A percentile compares a stretch with the other conserved stretches of the same genome.
Evolutionary conservation across 2,113 vertebrate species (phyloP).

Genomic region (Edolisoma coerulescens): DNA sequence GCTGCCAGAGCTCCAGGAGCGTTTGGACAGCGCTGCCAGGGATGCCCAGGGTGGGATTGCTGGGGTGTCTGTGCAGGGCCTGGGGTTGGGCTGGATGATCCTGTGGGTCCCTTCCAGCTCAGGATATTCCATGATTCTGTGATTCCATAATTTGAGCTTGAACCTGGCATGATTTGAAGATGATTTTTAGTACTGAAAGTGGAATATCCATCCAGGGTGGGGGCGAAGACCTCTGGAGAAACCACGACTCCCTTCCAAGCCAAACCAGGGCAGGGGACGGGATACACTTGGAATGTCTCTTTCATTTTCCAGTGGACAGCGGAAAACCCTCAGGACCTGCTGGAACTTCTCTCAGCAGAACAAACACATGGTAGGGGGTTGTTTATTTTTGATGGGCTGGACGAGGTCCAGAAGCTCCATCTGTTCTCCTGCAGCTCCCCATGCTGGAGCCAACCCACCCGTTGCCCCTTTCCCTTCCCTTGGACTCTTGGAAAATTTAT

Average conservation of each 20-base stretch:
- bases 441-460: background rate
- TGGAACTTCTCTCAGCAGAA: background rate
- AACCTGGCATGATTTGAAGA: background rate
- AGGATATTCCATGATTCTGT: background rate
- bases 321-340: background rate
- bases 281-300: background rate
- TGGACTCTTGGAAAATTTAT: conserved; percentile 54
- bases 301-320: background rate
- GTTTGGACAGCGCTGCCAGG: fast-evolving
- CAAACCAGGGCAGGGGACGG: background rate
- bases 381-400: background rate
- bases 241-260: background rate
- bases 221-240: background rate
- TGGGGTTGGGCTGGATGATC: fast-evolving
- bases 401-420: background rate
- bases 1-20: background rate
- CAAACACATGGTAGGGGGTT: background rate
- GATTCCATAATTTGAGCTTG: background rate
- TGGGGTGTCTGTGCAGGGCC: background rate
- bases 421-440: background rate
- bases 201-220: too few relatives aligned
- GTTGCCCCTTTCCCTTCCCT: background rate
- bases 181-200: background rate
- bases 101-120: background rate
- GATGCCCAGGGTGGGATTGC: background rate